Conservation (phyloP, 23 tunicate genomes). For the Ascidia mentula region DNA sequence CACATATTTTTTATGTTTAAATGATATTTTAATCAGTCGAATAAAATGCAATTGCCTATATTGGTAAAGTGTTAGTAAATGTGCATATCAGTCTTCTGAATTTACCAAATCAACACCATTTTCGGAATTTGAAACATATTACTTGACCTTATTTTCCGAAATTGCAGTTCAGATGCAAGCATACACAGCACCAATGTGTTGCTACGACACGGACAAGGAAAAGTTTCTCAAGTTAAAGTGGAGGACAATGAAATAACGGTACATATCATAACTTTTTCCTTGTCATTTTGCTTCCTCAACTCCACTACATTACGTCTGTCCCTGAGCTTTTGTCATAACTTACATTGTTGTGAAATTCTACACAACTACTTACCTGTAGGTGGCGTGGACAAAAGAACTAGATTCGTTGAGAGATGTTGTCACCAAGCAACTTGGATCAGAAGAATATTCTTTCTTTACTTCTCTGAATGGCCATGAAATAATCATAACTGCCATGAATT, state of each 20-base stretch:
- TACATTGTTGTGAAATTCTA: too few relatives aligned
- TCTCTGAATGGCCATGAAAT: background rate
- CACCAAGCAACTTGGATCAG: constrained; percentile 15
- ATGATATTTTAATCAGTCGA: background rate
- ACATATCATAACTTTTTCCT: background rate
- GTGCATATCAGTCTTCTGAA: too few relatives aligned
- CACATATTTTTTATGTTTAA: background rate
- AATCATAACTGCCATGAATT: constrained; percentile 7
- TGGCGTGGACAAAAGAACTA: constrained; percentile 18
- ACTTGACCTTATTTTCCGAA: too few relatives aligned
- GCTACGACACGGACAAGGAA: background rate
- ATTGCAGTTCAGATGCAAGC: background rate
- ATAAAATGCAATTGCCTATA: too few relatives aligned
- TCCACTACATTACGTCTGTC: background rate
- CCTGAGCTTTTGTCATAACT: too few relatives aligned
- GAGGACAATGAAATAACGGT: background rate
- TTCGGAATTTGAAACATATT: too few relatives aligned
- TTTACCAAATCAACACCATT: too few relatives aligned
- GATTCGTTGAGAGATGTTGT: background rate
- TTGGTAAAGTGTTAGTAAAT: too few relatives aligned
- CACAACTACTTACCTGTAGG: constrained; percentile 1
- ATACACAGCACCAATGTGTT: background rate
- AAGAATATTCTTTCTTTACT: constrained; percentile 25
- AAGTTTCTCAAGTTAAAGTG: background rate
- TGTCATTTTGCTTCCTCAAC: background rate